Conservation (phyloP, 2,888 invertebrate genomes). For the Drosophila testacea region DNA sequence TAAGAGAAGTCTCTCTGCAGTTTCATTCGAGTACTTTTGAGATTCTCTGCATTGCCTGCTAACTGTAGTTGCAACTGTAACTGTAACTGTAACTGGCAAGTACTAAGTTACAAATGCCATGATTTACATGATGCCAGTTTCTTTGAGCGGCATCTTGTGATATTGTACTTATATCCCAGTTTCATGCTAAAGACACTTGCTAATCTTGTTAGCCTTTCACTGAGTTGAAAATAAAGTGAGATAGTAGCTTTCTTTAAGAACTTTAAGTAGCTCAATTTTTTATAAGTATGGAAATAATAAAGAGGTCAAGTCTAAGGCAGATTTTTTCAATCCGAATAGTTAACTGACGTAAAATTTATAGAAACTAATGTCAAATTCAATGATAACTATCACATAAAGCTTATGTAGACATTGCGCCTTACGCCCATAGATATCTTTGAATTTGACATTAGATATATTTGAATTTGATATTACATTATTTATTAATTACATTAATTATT, state of each 20-base stretch:
- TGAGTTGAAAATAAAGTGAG: background rate
- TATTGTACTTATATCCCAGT: background rate
- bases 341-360: too few species aligned
- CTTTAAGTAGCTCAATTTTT: too few species aligned
- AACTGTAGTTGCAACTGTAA: slow-evolving; percentile 19
- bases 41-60: slow-evolving; percentile 42
- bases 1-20: slow-evolving; percentile 41
- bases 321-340: too few species aligned
- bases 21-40: slow-evolving; percentile 26
- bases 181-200: slow-evolving; percentile 6
- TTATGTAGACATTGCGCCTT: too few species aligned
- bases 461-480: too few species aligned
- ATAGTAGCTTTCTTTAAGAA: background rate
- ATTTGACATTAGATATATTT: too few species aligned
- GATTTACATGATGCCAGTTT: slow-evolving; percentile 38
- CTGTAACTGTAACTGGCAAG: slow-evolving; percentile 21
- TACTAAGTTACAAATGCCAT: slow-evolving; percentile 46
- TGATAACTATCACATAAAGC: too few species aligned
- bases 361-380: too few species aligned
- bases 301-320: too few species aligned
- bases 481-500: too few species aligned
- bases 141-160: slow-evolving; percentile 10
- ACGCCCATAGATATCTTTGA: too few species aligned
- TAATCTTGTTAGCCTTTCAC: slow-evolving; percentile 1
- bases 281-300: too few species aligned